Evolutionary conservation across 2,113 vertebrate species (phyloP).

Genomic region (Lepisosteus osseus): DNA sequence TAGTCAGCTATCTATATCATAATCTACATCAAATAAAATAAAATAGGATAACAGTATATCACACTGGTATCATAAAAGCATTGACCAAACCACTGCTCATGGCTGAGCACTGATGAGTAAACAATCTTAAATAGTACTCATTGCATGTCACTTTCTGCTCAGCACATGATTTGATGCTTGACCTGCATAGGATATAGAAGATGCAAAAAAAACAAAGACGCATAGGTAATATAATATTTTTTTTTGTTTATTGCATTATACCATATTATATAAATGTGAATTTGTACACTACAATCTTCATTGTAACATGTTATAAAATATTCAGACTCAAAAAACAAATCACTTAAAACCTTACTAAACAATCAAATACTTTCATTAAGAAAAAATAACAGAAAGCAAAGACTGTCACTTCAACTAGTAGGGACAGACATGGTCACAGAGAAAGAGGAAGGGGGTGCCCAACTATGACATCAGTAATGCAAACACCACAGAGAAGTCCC

Average conservation of each 20-base stretch:
- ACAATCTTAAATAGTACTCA: too few species aligned
- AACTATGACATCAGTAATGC: not conserved
- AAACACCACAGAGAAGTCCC: too few species aligned
- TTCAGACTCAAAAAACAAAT: constrained; percentile 70
- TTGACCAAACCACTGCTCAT: too few species aligned
- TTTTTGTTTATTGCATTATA: constrained; percentile 76
- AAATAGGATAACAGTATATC: too few species aligned
- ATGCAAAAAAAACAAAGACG: not conserved
- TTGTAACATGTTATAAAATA: constrained; percentile 80
- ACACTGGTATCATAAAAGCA: too few species aligned
- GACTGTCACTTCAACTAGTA: constrained; percentile 29
- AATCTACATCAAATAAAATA: too few species aligned
- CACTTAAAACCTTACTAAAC: constrained; percentile 78
- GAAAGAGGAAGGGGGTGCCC: constrained; percentile 12
- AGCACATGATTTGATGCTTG: too few species aligned
- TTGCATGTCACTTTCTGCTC: too few species aligned
- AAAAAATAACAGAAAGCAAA: constrained; percentile 39
- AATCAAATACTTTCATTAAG: constrained; percentile 60
- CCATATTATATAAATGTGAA: constrained; percentile 75
- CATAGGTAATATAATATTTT: constrained; percentile 46
- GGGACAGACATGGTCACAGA: constrained; percentile 33
- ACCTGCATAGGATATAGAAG: too few species aligned
- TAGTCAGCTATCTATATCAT: too few species aligned
- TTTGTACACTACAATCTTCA: constrained; percentile 82
- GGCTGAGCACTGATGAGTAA: too few species aligned